Evolutionary conservation across 2,888 invertebrate genomes (phyloP).

Genomic region (Torymus auratus): DNA sequence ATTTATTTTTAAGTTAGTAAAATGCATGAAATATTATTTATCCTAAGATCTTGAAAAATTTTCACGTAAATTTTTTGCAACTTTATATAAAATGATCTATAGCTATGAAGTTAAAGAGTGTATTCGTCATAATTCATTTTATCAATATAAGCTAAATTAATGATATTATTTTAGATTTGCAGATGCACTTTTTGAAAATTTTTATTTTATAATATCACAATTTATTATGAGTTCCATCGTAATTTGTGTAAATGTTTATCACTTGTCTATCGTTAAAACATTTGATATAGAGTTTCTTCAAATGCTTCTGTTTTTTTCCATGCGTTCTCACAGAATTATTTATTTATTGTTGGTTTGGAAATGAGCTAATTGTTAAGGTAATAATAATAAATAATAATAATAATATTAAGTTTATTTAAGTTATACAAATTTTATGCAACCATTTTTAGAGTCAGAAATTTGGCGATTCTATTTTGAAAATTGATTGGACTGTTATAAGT

Average conservation of each 20-base stretch:
- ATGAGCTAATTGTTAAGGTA: background rate
- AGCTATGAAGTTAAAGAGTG: too few relatives aligned
- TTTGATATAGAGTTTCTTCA: background rate
- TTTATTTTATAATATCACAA: background rate
- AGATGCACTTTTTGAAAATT: background rate
- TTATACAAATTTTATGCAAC: background rate
- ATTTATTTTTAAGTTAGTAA: too few relatives aligned
- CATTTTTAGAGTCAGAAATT: slow-evolving; percentile 3
- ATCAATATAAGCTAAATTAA: too few relatives aligned
- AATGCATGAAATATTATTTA: too few relatives aligned
- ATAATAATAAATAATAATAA: background rate
- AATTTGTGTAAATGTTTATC: background rate
- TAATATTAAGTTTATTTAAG: background rate
- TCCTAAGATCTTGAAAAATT: too few relatives aligned
- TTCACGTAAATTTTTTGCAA: too few relatives aligned
- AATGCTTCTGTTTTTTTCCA: background rate
- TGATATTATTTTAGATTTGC: background rate
- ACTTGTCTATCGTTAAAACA: background rate
- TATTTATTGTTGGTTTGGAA: background rate
- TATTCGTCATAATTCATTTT: too few relatives aligned
- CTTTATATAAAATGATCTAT: too few relatives aligned
- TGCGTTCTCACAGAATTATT: background rate
- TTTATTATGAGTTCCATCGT: background rate
- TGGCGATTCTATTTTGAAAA: background rate
- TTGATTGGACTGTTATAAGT: background rate